phyloP scores from a whole-genome alignment of 2,113 vertebrate genomes.

The Spea bombifrons region DNA sequence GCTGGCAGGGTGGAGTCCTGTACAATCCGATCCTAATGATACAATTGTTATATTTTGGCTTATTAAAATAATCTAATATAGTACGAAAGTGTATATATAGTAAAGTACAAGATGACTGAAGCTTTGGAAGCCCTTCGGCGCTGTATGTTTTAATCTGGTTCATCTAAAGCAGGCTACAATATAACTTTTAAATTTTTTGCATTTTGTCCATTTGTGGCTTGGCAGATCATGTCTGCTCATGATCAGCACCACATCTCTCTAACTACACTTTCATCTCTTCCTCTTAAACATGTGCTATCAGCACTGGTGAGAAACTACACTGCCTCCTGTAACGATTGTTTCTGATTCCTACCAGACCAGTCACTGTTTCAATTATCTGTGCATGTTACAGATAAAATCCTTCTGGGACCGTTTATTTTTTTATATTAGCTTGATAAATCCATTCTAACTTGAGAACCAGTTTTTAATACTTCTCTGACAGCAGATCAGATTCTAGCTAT shows the following conservation, averaged over 20 bases:
- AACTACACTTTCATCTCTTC: conserved; percentile 23
- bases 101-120: too few species aligned
- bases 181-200: background rate
- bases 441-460: background rate
- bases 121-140: too few species aligned
- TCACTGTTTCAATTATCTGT: conserved; percentile 10
- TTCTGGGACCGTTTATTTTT: background rate
- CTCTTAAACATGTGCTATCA: conserved; percentile 19
- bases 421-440: background rate
- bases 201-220: background rate
- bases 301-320: conserved; percentile 9
- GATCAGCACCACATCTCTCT: conserved; percentile 6
- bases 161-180: too few species aligned
- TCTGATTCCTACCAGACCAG: conserved; percentile 15
- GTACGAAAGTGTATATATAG: too few species aligned
- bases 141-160: too few species aligned
- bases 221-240: background rate
- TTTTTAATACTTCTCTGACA: background rate
- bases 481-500: background rate
- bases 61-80: too few species aligned
- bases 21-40: too few species aligned
- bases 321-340: conserved; percentile 6
- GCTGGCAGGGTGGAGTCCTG: too few species aligned
- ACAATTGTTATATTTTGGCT: too few species aligned
- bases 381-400: background rate